Base-by-base conservation (phyloP, 2,113 vertebrate species). In the Pluvialis apricaria region DNA sequence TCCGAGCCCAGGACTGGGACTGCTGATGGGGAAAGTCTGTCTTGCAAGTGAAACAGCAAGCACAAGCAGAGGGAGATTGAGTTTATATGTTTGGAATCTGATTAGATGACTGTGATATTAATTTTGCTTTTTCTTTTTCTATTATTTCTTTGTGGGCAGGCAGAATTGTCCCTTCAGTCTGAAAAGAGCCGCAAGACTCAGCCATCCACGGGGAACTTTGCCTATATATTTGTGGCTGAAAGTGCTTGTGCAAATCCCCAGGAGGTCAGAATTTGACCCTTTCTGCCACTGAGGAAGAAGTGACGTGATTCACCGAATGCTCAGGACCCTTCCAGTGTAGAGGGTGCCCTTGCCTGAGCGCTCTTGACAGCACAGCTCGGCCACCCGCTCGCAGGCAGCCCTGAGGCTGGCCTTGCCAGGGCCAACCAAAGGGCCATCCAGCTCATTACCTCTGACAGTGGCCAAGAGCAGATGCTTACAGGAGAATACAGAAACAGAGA, bases 261-360 rank as follows among this genome's bases (percentile, higher is more conserved):
- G 34, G 31, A 44, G 17, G 20, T 38, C 71, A 90, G n/a, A 62
- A 58, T 29, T n/a, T 52, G 40, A 31, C 22, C 32, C 29, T 76
- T 83, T 83, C 58, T 83, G 57, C 58, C 3, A 3, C 58, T 31
- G 45, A 83, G 64, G 54, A 77, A 79, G 54, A 87, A 86, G 58
- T 25, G 13, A 2, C 0, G 0, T 13, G 15, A n/a, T 15, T 80
- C 57, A 52, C 10, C 2, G 5, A 54, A 45, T 40, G 15, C n/a
- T 49, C 5, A 2, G 40, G 18, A 40, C 5, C 16, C 24, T 34
- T 73, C 8, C 72, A 36, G 54, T 13, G 38, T 34, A 69, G 49
- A 64, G 8, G 11, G 11, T 70, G 72, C 61, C 61, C 49, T 44
- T 31, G 58, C 25, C 54, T 31, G 72, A 69, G 71, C 1, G 1